Percentiles rank a stretch among this genome's conserved stretches.
These are phyloP conservation scores for Dasypolia templi DNA, from an alignment of 2,888 invertebrate genomes.

Conservation along the genomic window DNA sequence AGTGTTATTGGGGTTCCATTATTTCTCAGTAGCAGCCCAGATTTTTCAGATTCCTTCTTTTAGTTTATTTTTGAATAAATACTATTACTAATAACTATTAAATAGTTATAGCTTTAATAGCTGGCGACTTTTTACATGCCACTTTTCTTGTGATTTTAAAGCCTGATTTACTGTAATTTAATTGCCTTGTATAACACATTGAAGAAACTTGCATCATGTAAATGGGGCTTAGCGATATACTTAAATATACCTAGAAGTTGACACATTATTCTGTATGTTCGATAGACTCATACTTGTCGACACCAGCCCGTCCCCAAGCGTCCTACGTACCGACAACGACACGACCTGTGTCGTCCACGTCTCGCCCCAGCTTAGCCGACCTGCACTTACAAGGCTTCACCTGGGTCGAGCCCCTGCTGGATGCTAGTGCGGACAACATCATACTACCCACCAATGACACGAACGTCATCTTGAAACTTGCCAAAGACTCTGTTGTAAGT, in stretches of 20 bases:
- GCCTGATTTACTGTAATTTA: not conserved
- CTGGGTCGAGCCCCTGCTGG: constrained; percentile 76
- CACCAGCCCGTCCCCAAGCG: not conserved
- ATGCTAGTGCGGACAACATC: constrained; percentile 69
- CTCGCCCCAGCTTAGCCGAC: constrained; percentile 45
- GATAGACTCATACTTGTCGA: constrained; percentile 16
- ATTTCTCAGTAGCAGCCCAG: not conserved
- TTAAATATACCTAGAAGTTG: not conserved
- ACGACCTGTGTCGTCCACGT: not conserved
- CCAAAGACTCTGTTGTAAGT: constrained; percentile 73
- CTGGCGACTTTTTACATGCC: not conserved
- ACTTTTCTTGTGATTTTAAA: not conserved
- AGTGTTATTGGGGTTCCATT: not conserved
- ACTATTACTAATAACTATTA: no score
- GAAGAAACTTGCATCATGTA: not conserved
- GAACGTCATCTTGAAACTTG: constrained; percentile 73
- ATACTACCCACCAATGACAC: constrained; percentile 74
- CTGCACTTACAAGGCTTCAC: constrained; percentile 76
- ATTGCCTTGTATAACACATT: not conserved
- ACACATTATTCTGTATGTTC: constrained; percentile 1
- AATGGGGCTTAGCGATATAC: not conserved
- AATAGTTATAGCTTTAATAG: no score
- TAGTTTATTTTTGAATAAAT: not conserved
- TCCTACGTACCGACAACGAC: no score
- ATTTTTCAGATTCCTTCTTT: not conserved